Conservation (phyloP, 1,140 invertebrate species). For the Lasaia peninsularis region DNA sequence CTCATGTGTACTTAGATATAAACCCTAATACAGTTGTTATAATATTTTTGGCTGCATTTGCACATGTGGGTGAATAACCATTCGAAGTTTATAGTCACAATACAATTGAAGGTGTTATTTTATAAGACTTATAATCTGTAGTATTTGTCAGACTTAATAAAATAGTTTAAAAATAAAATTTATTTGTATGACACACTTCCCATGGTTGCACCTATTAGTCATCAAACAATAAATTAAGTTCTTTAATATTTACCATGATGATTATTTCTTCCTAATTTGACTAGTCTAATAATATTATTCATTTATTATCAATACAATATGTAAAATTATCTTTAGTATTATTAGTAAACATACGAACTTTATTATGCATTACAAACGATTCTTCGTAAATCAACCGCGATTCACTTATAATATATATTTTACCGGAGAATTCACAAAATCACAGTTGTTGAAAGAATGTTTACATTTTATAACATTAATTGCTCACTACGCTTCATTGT, state of each 20-base stretch:
- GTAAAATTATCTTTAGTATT: constrained; percentile 38
- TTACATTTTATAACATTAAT: constrained; percentile 43
- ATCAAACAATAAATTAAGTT: constrained; percentile 63
- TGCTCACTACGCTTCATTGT: constrained; percentile 56
- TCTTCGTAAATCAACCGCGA: constrained; percentile 16
- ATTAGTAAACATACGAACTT: constrained; percentile 17
- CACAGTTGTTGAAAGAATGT: constrained; percentile 61
- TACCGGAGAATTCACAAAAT: constrained; percentile 37
- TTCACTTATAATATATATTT: constrained; percentile 23
- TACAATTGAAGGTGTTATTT: too few species aligned
- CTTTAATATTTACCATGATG: constrained; percentile 30
- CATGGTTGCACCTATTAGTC: constrained; percentile 26
- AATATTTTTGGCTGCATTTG: neutral
- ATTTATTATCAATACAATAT: constrained; percentile 30
- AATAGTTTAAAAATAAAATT: neutral
- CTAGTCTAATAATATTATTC: constrained; percentile 65
- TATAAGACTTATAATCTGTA: too few species aligned
- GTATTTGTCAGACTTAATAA: neutral
- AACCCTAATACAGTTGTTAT: neutral
- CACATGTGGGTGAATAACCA: neutral
- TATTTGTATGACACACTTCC: constrained; percentile 27
- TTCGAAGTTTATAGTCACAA: too few species aligned
- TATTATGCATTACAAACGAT: constrained; percentile 7
- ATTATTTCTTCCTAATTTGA: constrained; percentile 61
- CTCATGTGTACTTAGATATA: neutral